Base-by-base conservation (phyloP, 2,113 vertebrate species). In the Trichechus manatus region DNA sequence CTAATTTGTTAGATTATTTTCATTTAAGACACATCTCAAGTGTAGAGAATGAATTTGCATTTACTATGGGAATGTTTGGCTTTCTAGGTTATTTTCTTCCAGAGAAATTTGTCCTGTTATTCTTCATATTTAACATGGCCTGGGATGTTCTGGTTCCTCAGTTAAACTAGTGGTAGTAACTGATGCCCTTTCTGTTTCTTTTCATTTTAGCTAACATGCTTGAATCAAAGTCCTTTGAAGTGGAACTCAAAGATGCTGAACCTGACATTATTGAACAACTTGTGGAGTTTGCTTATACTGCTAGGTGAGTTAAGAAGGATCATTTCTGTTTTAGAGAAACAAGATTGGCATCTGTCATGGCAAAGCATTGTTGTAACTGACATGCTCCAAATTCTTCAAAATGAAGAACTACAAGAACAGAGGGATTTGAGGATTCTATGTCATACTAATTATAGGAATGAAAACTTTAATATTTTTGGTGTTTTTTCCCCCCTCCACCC, bases 241-340 rank as follows among this genome's bases (percentile, higher is more conserved):
- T 99, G 97, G 99, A 99, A 97, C 99, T 99, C 91, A 99, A 99
- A 98, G 99, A 99, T 97, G 99, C 99, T 29, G 99, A 99, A 79
- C 99, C 99, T 68, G 99, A 99, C 97, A 99, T 99, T 97, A 99
- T 99, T 97, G 99, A 99, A 94, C 99, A 99, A 93, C 98, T 99
- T 1, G 99, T 99, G 98, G 99, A 99, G 96, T 99, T 99, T 98
- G 99, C 99, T 96, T 99, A 99, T 98, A 99, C 99, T 31, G 99
- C 99, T 64, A 99, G 99, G 99, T 99, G 98, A 96, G 97, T 97
- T 56, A 88, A 68, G 31, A 82, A 94, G 42, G 47, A 64, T 82
- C 8, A 25, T 94, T 94, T 92, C 44, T 89, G 19, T 86, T 89
- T 42, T 63, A 84, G 61, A 80, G n/a, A 11, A 91, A 3, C 81